Base-by-base conservation (phyloP, 2,113 vertebrate species). In the Ceuthmochares aereus region DNA sequence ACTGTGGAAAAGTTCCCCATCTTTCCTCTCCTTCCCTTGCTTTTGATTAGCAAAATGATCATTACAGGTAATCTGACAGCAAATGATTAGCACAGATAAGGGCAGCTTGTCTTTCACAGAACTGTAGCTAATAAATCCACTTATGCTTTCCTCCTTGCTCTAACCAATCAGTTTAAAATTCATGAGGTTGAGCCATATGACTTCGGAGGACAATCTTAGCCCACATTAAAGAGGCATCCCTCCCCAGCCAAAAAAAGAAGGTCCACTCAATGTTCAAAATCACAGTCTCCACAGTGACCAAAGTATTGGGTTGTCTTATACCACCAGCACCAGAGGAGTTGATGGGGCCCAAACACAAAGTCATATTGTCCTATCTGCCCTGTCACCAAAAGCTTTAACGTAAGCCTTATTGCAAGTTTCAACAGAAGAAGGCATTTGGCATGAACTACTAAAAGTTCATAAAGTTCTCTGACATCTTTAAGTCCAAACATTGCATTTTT, bases 111-210 rank as follows among this genome's bases (percentile, higher is more conserved):
- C 51, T 92, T 83, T 83, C 45, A 90, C 42, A 75, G 77, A 75
- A 47, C 42, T 62, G 59, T 29, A 60, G 67, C 55, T 90, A 92
- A 92, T 72, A 87, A 93, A 90, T 78, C 37, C 26, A 81, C 26
- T 83, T 75, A 83, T 0, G 12, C 29, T 84, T 37, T 85, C 69
- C 17, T 45, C n/a, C 37, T 84, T 60, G 37, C 56, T 91, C 92
- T 91, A 69, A 70, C 37, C 69, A 95, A 81, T 85, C 26, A 85
- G 40, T 90, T 83, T 92, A 62, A 93, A 95, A 95, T 60, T 83
- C 51, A 91, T 55, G 52, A 67, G 52, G 8, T 55, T 67, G 52
- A 84, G 51, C 22, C 54, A 52, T 42, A 74, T 8, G 22, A 51
- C 43, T 87, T 84, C 43, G 55, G 40, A 83, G 54, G 69, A 42